Base-by-base conservation (phyloP, 2,113 vertebrate genomes). In the Epinephelus fuscoguttatus region DNA sequence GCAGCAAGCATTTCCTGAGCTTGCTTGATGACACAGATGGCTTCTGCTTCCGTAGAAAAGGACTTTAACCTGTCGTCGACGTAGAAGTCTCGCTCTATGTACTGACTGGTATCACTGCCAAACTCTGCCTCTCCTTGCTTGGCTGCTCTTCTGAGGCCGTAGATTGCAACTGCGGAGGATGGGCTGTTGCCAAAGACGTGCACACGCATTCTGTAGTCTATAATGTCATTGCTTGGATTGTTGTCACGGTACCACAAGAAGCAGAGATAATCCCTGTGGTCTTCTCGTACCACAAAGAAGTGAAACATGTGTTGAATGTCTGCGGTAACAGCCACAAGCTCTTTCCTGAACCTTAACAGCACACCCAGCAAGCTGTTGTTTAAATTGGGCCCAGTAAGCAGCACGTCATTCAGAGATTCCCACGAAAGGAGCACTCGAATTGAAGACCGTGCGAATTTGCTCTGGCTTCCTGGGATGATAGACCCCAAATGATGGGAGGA, bases 171-270 rank as follows among this genome's bases (percentile, higher is more conserved):
- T 4, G 64, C 47, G 0, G 71, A 53, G 0, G 53, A 81, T 0
- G 61, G 70, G 3, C 37, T 56, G 37, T 81, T 81, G 0, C 70
- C 70, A 21, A 81, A 81, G 0, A 81, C 62, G 18, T 81, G 80
- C 1, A 82, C 80, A 1, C 53, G 61, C 69, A 84, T 60, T 0
- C 61, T 7, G 17, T 59, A 72, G 1, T 78, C 81, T 0, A 40
- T 2, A 0, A 83, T 10, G 0, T 57, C 2, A 1, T 50, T 66
- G 13, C 0, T 47, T 1, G 21, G 2, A 15, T 72, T 42, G 13
- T 72, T 78, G 6, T 70, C 25, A 4, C 42, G 3, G 2, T 19
- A 47, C 74, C 50, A 78, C 0, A 83, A 15, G 7, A 13, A 71
- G 0, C 69, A 1, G 0, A 72, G 25, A 12, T 19, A 71, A 19